Conservation (phyloP, 1,140 invertebrate species). For the Drosophila funebris region DNA sequence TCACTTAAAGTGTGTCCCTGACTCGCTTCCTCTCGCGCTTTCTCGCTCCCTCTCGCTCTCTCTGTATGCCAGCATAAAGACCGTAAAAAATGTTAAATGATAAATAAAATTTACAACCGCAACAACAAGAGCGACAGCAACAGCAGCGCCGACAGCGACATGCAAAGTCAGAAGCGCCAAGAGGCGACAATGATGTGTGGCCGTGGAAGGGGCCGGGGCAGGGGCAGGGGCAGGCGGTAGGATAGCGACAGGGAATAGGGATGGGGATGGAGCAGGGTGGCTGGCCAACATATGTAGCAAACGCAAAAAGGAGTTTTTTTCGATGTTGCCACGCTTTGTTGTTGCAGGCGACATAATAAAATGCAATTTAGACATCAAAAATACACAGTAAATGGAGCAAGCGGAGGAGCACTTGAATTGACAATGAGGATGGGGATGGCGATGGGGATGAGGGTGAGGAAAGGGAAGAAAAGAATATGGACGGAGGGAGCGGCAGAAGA, state of each 20-base stretch:
- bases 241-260: no score
- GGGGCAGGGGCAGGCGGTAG: not conserved
- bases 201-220: not conserved
- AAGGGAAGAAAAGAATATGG: not conserved
- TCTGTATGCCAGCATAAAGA: constrained; percentile 59
- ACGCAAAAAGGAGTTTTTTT: constrained; percentile 34
- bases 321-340: constrained; percentile 34
- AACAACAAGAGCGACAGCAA: constrained; percentile 65
- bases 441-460: not conserved
- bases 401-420: constrained; percentile 36
- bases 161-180: constrained; percentile 23
- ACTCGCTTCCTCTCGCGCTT: constrained; percentile 2
- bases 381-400: constrained; percentile 77
- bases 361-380: constrained; percentile 82
- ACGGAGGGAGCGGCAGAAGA: constrained; percentile 26
- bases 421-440: not conserved
- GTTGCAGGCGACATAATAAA: constrained; percentile 75
- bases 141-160: constrained; percentile 31
- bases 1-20: constrained; percentile 72
- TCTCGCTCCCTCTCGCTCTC: constrained; percentile 14
- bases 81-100: constrained; percentile 82
- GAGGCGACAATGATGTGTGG: constrained; percentile 26
- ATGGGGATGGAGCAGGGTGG: not conserved
- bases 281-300: constrained; percentile 57
- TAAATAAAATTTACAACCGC: constrained; percentile 82